These are phyloP conservation scores for Plutomurus gul DNA, from an alignment of 1,140 invertebrate genomes.

Conservation along the genomic window DNA sequence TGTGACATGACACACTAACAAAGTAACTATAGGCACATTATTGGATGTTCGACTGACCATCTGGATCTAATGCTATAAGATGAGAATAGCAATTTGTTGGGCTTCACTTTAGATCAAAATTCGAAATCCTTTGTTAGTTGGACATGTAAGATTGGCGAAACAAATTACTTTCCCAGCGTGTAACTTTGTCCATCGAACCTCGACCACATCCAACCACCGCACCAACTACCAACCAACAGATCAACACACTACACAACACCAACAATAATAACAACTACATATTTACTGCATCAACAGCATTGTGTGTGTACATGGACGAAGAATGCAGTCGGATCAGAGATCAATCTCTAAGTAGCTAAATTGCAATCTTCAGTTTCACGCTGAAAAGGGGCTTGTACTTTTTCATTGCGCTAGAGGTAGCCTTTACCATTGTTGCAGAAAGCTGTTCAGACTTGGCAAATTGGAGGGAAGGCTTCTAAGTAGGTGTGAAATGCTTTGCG, in stretches of 20 bases:
- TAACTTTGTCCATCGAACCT: conserved; percentile 19
- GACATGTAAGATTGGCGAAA: conserved; percentile 4
- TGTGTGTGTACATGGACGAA: too few relatives aligned
- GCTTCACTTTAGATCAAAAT: neutral
- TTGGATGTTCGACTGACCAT: conserved; percentile 9
- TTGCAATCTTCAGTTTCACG: too few relatives aligned
- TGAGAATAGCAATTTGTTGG: neutral
- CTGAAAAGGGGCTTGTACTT: too few relatives aligned
- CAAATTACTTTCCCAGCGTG: conserved; percentile 25
- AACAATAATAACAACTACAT: neutral
- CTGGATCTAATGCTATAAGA: conserved; percentile 7
- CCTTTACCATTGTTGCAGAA: too few relatives aligned
- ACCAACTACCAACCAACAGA: neutral
- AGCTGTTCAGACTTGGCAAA: too few relatives aligned
- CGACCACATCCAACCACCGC: neutral
- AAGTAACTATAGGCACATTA: too few relatives aligned
- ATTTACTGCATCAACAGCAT: neutral
- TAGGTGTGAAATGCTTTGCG: too few relatives aligned
- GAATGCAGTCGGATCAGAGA: too few relatives aligned
- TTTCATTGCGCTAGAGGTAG: too few relatives aligned
- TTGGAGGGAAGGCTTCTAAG: too few relatives aligned
- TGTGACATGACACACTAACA: conserved; percentile 12
- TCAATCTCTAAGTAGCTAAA: too few relatives aligned
- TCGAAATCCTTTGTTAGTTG: neutral
- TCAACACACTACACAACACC: neutral